Evolutionary conservation across 2,797 vertebrate genomes (phyloP).

Genomic region (Argyrosomus regius): DNA sequence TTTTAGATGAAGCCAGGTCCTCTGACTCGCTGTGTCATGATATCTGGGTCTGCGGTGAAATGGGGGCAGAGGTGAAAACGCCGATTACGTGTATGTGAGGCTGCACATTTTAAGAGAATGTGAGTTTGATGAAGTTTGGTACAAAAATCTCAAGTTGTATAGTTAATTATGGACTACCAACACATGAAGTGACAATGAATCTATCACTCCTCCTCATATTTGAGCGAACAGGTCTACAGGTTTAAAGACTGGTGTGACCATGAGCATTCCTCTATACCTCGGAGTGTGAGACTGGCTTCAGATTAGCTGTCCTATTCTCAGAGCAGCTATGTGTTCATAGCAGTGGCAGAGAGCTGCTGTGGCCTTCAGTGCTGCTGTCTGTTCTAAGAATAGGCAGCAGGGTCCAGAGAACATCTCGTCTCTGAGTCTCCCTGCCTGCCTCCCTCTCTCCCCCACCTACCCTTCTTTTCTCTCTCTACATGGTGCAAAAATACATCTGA

Average conservation of each 20-base stretch:
- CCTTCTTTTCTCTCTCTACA: slow-evolving; percentile 22
- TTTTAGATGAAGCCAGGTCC: slow-evolving; percentile 75
- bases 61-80: slow-evolving; percentile 35
- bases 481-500: slow-evolving; percentile 30
- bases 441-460: slow-evolving; percentile 31
- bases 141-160: not conserved
- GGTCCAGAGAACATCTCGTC: slow-evolving; percentile 71
- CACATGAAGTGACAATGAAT: not conserved
- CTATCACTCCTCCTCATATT: slow-evolving; percentile 19
- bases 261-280: slow-evolving; percentile 33
- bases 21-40: slow-evolving; percentile 73
- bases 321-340: slow-evolving; percentile 60
- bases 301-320: slow-evolving; percentile 75
- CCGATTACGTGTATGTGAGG: not conserved
- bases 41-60: slow-evolving; percentile 57
- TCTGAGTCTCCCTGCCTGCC: slow-evolving; percentile 41
- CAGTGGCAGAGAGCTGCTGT: slow-evolving; percentile 70
- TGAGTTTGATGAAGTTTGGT: not conserved
- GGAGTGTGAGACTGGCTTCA: slow-evolving; percentile 59
- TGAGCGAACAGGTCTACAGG: not conserved
- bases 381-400: slow-evolving; percentile 80
- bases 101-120: not conserved
- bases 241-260: slow-evolving; percentile 31
- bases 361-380: slow-evolving; percentile 74
- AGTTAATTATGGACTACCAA: not conserved